These are phyloP conservation scores for Lucifuga dentata DNA, from an alignment of 2,113 vertebrate genomes.

Conservation along the genomic window DNA sequence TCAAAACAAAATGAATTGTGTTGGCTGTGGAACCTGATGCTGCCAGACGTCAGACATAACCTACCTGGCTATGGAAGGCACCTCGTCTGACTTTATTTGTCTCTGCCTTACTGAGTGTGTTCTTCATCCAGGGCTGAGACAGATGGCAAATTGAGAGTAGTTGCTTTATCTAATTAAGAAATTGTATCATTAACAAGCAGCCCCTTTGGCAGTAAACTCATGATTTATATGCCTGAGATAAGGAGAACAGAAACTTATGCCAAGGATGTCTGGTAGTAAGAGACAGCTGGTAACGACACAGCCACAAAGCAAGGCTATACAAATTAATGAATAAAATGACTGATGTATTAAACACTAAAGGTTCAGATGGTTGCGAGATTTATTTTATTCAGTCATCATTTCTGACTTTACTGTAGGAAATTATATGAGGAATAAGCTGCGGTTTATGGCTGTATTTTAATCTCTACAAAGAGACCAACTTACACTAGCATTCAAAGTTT, in stretches of 20 bases:
- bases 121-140: constrained; percentile 57
- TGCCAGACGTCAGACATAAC: constrained; percentile 14
- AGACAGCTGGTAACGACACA: constrained; percentile 35
- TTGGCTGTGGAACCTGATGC: constrained; percentile 6
- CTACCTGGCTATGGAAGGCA: neutral
- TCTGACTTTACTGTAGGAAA: no score
- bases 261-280: constrained; percentile 37
- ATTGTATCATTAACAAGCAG: constrained; percentile 65
- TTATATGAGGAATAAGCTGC: no score
- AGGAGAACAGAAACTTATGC: constrained; percentile 23
- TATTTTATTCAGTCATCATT: no score
- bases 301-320: constrained; percentile 38
- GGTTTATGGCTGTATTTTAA: no score
- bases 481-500: no score
- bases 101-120: constrained; percentile 24
- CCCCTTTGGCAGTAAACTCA: constrained; percentile 47
- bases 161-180: constrained; percentile 70
- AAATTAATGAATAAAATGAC: neutral
- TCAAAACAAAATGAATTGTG: no score
- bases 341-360: no score
- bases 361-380: no score
- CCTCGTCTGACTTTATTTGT: constrained; percentile 21
- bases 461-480: neutral
- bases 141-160: constrained; percentile 60
- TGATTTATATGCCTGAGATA: constrained; percentile 57